Conservation (phyloP, 2,797 vertebrate species). For the Poecilia gillii region DNA sequence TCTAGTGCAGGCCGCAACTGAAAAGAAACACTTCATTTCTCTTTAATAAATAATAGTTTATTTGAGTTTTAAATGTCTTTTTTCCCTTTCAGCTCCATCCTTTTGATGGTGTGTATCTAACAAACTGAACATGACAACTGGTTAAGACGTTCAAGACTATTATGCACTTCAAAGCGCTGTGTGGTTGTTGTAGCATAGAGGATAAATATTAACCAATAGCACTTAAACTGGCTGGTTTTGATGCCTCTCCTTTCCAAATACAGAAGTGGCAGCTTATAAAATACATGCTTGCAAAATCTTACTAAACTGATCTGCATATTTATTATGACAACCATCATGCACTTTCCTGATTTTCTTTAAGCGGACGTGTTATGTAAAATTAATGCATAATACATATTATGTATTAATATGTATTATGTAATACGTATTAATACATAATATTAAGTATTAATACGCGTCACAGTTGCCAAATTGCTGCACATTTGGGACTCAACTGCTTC, state of each 20-base stretch:
- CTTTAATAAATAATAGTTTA: slow-evolving; percentile 57
- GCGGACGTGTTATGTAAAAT: too few species aligned
- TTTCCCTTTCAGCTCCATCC: slow-evolving; percentile 23
- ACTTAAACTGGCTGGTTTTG: background rate
- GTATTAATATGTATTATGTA: too few species aligned
- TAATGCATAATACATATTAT: too few species aligned
- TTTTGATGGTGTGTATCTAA: background rate
- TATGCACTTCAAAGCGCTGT: background rate
- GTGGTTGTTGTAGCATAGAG: slow-evolving; percentile 4
- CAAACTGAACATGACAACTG: slow-evolving; percentile 4
- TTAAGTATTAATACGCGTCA: too few species aligned
- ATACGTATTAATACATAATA: too few species aligned
- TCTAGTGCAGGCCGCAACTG: slow-evolving; percentile 42
- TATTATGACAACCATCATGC: background rate
- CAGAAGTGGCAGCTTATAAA: background rate
- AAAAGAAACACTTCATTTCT: slow-evolving; percentile 52
- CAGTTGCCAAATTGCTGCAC: too few species aligned
- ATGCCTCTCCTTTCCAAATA: background rate
- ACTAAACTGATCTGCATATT: background rate
- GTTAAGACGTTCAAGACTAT: background rate
- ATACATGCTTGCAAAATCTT: background rate
- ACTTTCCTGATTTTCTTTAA: background rate
- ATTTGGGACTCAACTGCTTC: too few species aligned
- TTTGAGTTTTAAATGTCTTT: slow-evolving; percentile 3
- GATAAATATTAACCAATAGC: background rate